Percentiles rank a stretch among this genome's conserved stretches.
Evolutionary conservation across 2,888 invertebrate genomes (phyloP).

Genomic region (Lithophane semibrunnea): DNA sequence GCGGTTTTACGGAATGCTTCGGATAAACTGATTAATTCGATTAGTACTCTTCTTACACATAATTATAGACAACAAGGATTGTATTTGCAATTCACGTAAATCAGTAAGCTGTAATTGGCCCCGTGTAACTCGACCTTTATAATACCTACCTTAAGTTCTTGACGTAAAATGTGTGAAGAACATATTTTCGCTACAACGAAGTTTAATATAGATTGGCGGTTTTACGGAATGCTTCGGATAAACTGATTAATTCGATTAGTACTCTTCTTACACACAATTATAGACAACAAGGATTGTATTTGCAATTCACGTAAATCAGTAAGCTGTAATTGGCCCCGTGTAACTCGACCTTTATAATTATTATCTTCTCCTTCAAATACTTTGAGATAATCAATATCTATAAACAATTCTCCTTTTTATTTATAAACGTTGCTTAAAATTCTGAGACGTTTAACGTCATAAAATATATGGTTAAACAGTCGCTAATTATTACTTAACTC

Average conservation of each 20-base stretch:
- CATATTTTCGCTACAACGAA: background rate
- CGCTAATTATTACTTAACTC: background rate
- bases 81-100: background rate
- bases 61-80: background rate
- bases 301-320: background rate
- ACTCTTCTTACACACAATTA: constrained; percentile 5
- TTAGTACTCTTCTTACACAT: background rate
- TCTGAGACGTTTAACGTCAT: background rate
- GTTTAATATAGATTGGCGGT: too few species aligned
- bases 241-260: background rate
- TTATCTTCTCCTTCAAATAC: background rate
- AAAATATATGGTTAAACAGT: background rate
- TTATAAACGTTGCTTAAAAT: background rate
- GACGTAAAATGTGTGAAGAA: background rate
- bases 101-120: background rate
- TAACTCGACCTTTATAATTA: background rate
- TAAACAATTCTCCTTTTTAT: background rate
- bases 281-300: background rate
- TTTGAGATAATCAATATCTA: background rate
- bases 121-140: background rate
- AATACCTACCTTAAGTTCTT: background rate
- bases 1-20: background rate
- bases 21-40: background rate
- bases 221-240: background rate
- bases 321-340: background rate